Base-by-base conservation (phyloP, 2,888 invertebrate species). In the Tanypteryx hageni region DNA sequence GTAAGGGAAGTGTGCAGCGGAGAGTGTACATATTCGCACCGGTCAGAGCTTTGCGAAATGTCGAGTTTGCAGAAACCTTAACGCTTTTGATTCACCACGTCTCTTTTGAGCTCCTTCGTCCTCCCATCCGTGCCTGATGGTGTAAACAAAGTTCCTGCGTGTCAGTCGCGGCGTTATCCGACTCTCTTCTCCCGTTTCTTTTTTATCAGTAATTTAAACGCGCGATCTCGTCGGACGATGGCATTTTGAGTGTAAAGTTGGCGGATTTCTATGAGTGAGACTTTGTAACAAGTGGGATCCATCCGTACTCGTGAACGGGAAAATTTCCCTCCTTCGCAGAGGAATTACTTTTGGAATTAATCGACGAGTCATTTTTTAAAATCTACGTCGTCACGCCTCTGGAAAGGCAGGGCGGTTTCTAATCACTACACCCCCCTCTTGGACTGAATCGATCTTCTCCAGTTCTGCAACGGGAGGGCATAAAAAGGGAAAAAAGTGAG, bases 11-110 rank as follows among this genome's bases (percentile, higher is more conserved):
- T 16, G 86, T 61, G 31, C 22, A 58, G 89, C 31, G 5, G 44
- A 44, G 44, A 44, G 44, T 3, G 44, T 44, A 44, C 44, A n/a
- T 44, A 64, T 68, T 89, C 89, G 89, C 89, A 68, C 64, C 68
- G 89, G 16, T 64, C 61, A 64, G 64, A 64, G 61, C 18, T 64
- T 89, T 27, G 64, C 64, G 64, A 68, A 64, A 68, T 64, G 89
- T 64, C 59, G 89, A 89, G 68, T 64, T 89, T 89, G 89, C 89
- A 64, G 64, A 89, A 89, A 56, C 59, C 11, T 44, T 44, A 44
- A 44, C 44, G 3, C 44, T 5, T 44, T 5, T 44, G 3, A 3
- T 5, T 44, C 76, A 22, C 76, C 22, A 13, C 27, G 22, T 27
- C 22, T 27, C 13, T 27, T 27, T 27, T 13, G 27, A 76, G 8